Percentiles rank a stretch among this genome's conserved stretches.
Evolutionary conservation across 2,113 vertebrate genomes (phyloP).

Genomic region (Hepsetus odoe): DNA sequence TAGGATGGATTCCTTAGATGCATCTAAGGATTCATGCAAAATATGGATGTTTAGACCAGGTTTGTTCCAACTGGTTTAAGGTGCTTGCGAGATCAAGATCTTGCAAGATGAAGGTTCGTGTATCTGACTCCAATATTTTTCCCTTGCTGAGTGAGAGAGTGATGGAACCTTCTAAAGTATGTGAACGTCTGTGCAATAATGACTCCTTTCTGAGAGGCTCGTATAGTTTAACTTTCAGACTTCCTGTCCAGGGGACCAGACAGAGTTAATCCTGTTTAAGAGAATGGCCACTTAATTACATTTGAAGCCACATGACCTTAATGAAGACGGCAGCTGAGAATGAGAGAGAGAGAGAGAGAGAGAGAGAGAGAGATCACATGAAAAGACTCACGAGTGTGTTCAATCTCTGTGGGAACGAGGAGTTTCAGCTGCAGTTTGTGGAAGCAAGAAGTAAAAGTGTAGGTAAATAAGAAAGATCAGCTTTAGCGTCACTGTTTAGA

Average conservation of each 20-base stretch:
- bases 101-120: too few relatives aligned
- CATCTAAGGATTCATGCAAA: too few relatives aligned
- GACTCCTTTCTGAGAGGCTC: background rate
- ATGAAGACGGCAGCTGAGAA: background rate
- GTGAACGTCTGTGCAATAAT: too few relatives aligned
- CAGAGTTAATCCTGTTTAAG: background rate
- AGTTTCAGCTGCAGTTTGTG: background rate
- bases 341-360: background rate
- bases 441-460: background rate
- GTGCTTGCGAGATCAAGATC: too few relatives aligned
- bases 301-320: background rate
- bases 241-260: background rate
- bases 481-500: background rate
- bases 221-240: background rate
- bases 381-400: background rate
- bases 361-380: constrained; percentile 16
- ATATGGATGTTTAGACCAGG: too few relatives aligned
- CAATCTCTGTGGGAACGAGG: background rate
- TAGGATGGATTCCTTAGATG: too few relatives aligned
- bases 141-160: too few relatives aligned
- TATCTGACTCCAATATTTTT: too few relatives aligned
- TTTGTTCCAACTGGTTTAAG: too few relatives aligned
- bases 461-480: background rate
- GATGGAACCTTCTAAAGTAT: too few relatives aligned
- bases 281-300: background rate